These are phyloP conservation scores for Dolichoris vasculosae DNA, from an alignment of 1,140 invertebrate species.

Conservation along the genomic window DNA sequence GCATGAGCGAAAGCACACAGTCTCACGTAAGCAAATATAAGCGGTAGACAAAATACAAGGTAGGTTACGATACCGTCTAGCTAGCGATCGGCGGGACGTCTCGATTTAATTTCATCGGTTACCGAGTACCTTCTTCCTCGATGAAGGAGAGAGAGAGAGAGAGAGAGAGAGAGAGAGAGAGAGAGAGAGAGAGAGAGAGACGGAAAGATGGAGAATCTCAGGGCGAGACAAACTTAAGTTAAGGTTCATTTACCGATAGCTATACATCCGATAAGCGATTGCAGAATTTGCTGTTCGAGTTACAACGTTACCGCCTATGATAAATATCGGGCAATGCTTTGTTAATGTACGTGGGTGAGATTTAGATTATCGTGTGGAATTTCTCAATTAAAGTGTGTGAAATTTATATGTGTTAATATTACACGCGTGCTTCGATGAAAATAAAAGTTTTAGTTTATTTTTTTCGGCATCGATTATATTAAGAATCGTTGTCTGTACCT, in stretches of 20 bases:
- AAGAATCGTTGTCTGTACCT: too few species aligned
- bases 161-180: neutral
- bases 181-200: neutral
- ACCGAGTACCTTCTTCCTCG: neutral
- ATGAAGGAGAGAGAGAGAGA: neutral
- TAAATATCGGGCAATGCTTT: too few species aligned
- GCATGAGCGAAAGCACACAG: neutral
- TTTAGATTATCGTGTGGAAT: too few species aligned
- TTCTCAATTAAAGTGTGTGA: too few species aligned
- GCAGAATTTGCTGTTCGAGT: neutral
- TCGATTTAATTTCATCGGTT: conserved; percentile 21
- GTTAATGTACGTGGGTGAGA: too few species aligned
- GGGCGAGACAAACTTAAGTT: conserved; percentile 4
- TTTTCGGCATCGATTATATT: too few species aligned
- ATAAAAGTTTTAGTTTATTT: too few species aligned
- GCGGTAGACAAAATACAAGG: neutral
- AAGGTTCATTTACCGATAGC: neutral
- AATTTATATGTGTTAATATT: too few species aligned
- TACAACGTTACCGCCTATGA: too few species aligned
- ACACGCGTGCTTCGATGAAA: too few species aligned
- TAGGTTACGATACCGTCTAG: neutral
- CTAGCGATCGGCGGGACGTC: neutral
- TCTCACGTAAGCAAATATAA: neutral
- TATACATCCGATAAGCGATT: neutral
- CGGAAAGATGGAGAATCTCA: neutral